A percentile compares a stretch with the other conserved stretches of the same genome.
Conservation (phyloP, 30 jellyfish, hydroid and myxozoan species). For the Pelagia noctiluca region DNA sequence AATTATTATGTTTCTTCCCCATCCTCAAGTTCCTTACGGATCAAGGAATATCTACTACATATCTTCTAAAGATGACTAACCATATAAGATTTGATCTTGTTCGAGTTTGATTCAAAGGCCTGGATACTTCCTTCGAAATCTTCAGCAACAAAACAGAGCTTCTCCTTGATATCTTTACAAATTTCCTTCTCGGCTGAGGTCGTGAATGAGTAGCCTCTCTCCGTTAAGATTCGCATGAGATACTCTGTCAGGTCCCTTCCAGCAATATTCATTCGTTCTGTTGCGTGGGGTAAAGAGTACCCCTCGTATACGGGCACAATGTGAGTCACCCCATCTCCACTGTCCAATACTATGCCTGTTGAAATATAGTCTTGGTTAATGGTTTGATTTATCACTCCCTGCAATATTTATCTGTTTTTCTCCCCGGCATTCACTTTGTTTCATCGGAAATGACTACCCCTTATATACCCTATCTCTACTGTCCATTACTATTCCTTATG, state of each 20-base stretch:
- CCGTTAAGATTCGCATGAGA: conserved; percentile 76
- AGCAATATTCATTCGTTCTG: conserved; percentile 72
- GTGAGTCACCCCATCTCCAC: conserved; percentile 93
- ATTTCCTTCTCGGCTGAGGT: conserved; percentile 95
- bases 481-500: no score
- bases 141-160: conserved; percentile 86
- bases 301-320: conserved; percentile 93
- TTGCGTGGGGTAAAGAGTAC: conserved; percentile 83
- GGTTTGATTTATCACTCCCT: no score
- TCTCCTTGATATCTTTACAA: conserved; percentile 89
- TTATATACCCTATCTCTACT: no score
- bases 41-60: no score
- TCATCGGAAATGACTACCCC: no score
- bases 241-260: conserved; percentile 77
- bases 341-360: conserved; percentile 86
- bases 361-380: neutral
- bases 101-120: conserved; percentile 40
- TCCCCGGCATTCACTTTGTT: no score
- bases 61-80: no score
- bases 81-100: conserved; percentile 13
- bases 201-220: conserved; percentile 79
- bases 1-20: neutral
- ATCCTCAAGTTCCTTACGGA: neutral
- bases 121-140: conserved; percentile 43
- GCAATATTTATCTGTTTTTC: no score